phyloP scores from a whole-genome alignment of 1,140 invertebrate genomes.

The Campoletis sonorensis region DNA sequence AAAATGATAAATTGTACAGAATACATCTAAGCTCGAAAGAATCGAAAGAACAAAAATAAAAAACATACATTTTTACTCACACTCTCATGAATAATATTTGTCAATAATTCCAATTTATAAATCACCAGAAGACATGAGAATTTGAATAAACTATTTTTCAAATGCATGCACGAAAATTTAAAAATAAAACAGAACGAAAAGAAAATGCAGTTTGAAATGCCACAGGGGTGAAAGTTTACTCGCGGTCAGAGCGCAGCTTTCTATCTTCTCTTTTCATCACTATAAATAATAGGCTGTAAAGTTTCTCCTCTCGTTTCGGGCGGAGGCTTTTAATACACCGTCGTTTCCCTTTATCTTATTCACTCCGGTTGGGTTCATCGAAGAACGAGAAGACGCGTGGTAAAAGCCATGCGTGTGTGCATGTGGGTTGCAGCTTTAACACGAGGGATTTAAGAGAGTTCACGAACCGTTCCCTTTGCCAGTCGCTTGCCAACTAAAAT shows the following conservation, averaged over 20 bases:
- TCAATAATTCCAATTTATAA: no score
- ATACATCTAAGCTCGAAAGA: no score
- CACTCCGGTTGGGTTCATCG: neutral
- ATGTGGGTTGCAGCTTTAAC: no score
- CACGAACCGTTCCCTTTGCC: constrained; percentile 24
- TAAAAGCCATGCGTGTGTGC: neutral
- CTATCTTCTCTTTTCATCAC: constrained; percentile 3
- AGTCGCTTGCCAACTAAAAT: constrained; percentile 34
- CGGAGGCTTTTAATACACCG: constrained; percentile 14
- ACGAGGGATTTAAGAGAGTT: constrained; percentile 2
- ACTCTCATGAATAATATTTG: no score
- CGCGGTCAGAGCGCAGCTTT: constrained; percentile 1
- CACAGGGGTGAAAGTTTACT: neutral
- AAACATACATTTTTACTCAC: no score
- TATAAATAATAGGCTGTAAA: constrained; percentile 17
- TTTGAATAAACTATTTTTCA: no score
- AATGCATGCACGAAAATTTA: no score
- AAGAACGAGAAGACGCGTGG: neutral
- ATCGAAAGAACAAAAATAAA: no score
- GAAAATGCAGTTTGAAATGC: no score
- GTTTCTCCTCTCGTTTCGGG: constrained; percentile 1
- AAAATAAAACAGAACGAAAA: no score
- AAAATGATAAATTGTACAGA: no score
- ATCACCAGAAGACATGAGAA: no score
- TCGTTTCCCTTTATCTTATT: neutral